Evolutionary conservation across 2,888 invertebrate species (phyloP).

Genomic region (Drosophila anomelani): DNA sequence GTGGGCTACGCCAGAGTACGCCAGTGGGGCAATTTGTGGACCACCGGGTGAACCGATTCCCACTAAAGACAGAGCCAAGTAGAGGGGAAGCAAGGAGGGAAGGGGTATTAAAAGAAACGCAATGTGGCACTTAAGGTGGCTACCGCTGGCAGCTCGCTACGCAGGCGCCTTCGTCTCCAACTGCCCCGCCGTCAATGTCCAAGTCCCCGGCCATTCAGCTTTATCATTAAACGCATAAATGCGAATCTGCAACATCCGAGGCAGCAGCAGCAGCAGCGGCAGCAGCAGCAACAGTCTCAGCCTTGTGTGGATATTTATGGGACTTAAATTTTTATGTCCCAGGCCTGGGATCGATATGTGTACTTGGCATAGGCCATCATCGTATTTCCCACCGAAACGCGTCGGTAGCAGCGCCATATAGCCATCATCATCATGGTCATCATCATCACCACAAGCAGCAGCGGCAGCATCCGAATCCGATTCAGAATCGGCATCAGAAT

Average conservation of each 20-base stretch:
- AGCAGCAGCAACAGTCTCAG: constrained; percentile 40
- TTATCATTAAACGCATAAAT: constrained; percentile 80
- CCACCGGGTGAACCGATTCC: constrained; percentile 52
- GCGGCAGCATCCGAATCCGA: not conserved
- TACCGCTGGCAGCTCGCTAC: constrained; percentile 71
- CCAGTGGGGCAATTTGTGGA: constrained; percentile 20
- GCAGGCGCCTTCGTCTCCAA: constrained; percentile 44
- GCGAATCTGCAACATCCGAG: constrained; percentile 71
- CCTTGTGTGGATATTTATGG: constrained; percentile 79
- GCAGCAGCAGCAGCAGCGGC: constrained; percentile 11
- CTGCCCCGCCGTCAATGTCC: constrained; percentile 29
- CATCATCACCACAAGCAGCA: constrained; percentile 15
- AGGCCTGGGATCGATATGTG: constrained; percentile 48
- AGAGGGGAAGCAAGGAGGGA: not conserved
- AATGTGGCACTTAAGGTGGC: constrained; percentile 76
- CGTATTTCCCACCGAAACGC: constrained; percentile 43
- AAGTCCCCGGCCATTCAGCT: constrained; percentile 64
- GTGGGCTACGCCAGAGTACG: constrained; percentile 7
- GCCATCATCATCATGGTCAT: constrained; percentile 25
- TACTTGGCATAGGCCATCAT: constrained; percentile 50
- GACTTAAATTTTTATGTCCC: constrained; percentile 79
- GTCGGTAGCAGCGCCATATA: constrained; percentile 39
- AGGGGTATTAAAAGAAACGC: constrained; percentile 46
- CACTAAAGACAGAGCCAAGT: not conserved
- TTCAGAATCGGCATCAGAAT: constrained; percentile 38